Percentiles rank a stretch among this genome's conserved stretches.
Evolutionary conservation across 1,140 invertebrate species (phyloP).

Genomic region (Heliconius eleuchia): DNA sequence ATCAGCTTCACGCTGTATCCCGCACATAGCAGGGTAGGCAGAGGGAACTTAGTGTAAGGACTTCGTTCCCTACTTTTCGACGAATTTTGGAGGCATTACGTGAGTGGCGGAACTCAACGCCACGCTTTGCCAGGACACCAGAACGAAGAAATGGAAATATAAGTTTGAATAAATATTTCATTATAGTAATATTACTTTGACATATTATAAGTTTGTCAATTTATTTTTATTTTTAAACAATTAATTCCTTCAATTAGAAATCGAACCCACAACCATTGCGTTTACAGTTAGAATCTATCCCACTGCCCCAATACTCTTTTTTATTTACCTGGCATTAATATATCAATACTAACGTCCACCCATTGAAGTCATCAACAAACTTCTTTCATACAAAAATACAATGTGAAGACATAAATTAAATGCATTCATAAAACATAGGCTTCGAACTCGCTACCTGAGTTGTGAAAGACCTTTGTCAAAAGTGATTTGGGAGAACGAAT

Average conservation of each 20-base stretch:
- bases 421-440: conserved; percentile 5
- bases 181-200: neutral
- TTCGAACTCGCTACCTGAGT: conserved; percentile 16
- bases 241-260: neutral
- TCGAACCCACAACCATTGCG: neutral
- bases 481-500: neutral
- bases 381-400: conserved; percentile 4
- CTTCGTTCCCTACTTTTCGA: neutral
- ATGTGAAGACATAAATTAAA: conserved; percentile 14
- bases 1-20: too few species aligned
- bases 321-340: conserved; percentile 1
- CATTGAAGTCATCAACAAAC: neutral
- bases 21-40: neutral
- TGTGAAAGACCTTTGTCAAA: neutral
- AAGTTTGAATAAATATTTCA: neutral
- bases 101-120: neutral
- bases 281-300: neutral
- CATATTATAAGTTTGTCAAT: too few species aligned
- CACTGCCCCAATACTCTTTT: neutral
- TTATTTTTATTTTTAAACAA: too few species aligned
- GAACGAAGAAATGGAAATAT: neutral
- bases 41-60: neutral
- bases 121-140: neutral
- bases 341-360: neutral
- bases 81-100: neutral